Base-by-base conservation (phyloP, 2,797 vertebrate genomes). In the Poeciliopsis infans region DNA sequence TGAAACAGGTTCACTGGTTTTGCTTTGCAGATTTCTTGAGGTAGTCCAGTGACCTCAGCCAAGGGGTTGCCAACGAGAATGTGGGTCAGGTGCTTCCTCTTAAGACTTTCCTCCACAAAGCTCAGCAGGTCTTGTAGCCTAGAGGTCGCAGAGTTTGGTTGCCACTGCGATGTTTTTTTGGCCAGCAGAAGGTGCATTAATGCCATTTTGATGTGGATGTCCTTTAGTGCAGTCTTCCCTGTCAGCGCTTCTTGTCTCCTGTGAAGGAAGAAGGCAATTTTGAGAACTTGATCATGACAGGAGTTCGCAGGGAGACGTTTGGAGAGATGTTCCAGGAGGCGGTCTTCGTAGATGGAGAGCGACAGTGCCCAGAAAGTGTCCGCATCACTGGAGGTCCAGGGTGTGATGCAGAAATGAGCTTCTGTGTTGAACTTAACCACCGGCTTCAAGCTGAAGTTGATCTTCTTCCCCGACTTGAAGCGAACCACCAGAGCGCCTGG, bases 1-100 rank as follows among this genome's bases (percentile, higher is more conserved):
- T 95, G 91, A 90, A 99, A 97, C 85, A 99, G 96, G 88, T 99
- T 98, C 74, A 97, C 91, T 2, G 96, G 94, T 79, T 97, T 95
- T 0, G 95, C 95, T 43, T 72, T 81, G 46, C 84, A 86, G 46
- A 98, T 89, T 10, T 89, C 82, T 46, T 88, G 66, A 0, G 97
- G 97, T 18, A 99, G 91, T 7, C 92, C 80, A 79, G 96, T 79
- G 55, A 94, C 81, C 0, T 89, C 93, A 15, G 94, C 79, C 61
- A 92, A 93, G 70, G 82, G 66, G 81, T 97, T 98, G 69, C 97
- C 97, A n/a, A 97, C 85, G 18, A 98, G 96, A 79, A 95, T 92
- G 41, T 99, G 97, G 68, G 88, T 81, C 53, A 99, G 92, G 47
- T 90, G 92, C 86, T 96, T 97, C 71, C 94, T 94, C 41, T 96